These are phyloP conservation scores for Thryonomys swinderianus DNA, from an alignment of 2,113 vertebrate species.

Conservation along the genomic window DNA sequence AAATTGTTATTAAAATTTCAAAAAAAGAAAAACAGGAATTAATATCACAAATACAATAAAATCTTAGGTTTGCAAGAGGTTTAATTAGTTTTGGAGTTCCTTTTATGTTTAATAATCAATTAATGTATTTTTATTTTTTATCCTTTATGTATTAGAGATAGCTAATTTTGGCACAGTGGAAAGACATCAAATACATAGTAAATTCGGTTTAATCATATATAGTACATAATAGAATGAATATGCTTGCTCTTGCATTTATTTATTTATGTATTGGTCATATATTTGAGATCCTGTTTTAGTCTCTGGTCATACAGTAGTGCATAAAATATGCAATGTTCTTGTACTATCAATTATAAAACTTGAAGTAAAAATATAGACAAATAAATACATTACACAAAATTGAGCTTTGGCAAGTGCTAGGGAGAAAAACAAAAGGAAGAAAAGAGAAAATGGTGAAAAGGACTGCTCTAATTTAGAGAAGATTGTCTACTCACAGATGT, in stretches of 20 bases:
- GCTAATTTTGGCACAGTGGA: not conserved
- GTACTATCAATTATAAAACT: not conserved
- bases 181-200: slow-evolving; percentile 5
- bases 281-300: not conserved
- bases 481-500: slow-evolving; percentile 3
- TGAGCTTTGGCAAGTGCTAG: not conserved
- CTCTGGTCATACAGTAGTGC: not conserved
- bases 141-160: slow-evolving; percentile 21
- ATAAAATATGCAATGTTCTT: not conserved
- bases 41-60: not conserved
- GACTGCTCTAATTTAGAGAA: not conserved
- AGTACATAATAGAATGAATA: not conserved
- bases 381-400: not conserved
- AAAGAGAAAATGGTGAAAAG: not conserved
- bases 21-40: not conserved
- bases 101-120: not conserved
- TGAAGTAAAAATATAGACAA: slow-evolving; percentile 24
- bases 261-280: not conserved
- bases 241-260: not conserved
- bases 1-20: no score
- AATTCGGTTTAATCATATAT: not conserved
- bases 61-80: not conserved
- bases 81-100: not conserved
- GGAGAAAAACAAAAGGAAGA: not conserved
- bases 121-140: slow-evolving; percentile 35